phyloP scores from a whole-genome alignment of 2,797 vertebrate species.

The Sebastes trivittatus region DNA sequence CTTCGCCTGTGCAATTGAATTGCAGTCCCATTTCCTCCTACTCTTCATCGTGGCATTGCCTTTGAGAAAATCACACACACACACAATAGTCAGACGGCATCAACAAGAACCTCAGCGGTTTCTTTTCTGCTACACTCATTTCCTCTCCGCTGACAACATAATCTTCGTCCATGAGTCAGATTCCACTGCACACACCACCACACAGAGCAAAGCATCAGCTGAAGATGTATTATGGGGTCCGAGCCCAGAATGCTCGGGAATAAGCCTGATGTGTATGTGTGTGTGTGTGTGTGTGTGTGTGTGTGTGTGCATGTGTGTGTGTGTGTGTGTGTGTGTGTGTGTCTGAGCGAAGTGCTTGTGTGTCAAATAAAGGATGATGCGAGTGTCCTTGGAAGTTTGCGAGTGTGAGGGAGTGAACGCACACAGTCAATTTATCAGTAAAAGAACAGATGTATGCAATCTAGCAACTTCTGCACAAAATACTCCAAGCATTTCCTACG shows the following conservation, averaged over 20 bases:
- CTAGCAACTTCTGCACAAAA: background rate
- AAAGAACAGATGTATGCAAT: background rate
- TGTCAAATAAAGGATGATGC: background rate
- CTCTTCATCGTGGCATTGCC: background rate
- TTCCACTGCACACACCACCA: background rate
- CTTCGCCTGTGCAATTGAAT: background rate
- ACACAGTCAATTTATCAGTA: background rate
- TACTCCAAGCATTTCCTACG: background rate
- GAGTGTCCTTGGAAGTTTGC: slow-evolving; percentile 3
- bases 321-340: background rate
- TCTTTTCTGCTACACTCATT: background rate
- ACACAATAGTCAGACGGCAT: background rate
- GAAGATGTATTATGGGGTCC: background rate
- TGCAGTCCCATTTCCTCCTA: slow-evolving; percentile 28
- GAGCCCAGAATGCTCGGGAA: background rate
- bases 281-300: background rate
- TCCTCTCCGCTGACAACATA: slow-evolving; percentile 18
- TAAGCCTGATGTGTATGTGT: background rate
- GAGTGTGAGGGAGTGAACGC: background rate
- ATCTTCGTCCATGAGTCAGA: slow-evolving; percentile 16
- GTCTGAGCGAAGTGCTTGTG: background rate
- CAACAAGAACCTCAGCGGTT: background rate
- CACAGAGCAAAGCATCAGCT: slow-evolving; percentile 1
- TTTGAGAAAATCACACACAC: slow-evolving; percentile 7
- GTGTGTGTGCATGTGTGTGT: background rate